Conservation (phyloP, 53 echinoderm and acorn worm species). For the Mesocentrotus franciscanus region DNA sequence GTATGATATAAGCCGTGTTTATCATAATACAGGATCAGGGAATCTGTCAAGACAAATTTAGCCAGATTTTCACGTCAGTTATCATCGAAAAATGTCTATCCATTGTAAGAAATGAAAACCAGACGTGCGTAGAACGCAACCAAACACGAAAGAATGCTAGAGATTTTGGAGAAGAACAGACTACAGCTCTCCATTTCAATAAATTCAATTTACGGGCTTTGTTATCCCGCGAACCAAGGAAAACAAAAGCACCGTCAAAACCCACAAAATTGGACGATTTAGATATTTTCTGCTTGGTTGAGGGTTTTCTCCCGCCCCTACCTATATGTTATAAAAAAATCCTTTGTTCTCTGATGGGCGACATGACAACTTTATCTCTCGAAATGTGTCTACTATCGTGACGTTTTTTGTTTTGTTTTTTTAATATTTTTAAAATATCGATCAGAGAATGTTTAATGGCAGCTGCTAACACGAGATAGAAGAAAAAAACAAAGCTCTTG, state of each 20-base stretch:
- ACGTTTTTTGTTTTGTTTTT: background rate
- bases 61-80: conserved; percentile 16
- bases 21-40: conserved; percentile 1
- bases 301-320: background rate
- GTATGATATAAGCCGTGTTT: background rate
- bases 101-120: conserved; percentile 16
- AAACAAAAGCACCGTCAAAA: background rate
- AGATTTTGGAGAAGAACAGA: background rate
- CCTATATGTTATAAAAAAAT: background rate
- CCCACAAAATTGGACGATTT: conserved; percentile 3
- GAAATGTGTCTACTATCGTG: background rate
- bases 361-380: background rate
- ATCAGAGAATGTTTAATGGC: background rate
- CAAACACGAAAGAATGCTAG: background rate
- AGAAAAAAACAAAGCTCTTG: background rate
- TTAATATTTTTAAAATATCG: background rate
- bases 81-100: background rate
- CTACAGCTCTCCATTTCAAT: background rate
- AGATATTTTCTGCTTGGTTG: conserved; percentile 1
- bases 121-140: conserved; percentile 10
- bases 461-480: background rate
- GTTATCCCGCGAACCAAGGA: background rate
- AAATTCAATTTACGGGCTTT: conserved; percentile 31
- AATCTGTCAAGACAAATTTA: conserved; percentile 11
- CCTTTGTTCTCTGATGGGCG: background rate